Evolutionary conservation across 2,797 vertebrate genomes (phyloP), one percentile per base, ranked within the genome.

Genomic region (Danio jaintianensis): DNA sequence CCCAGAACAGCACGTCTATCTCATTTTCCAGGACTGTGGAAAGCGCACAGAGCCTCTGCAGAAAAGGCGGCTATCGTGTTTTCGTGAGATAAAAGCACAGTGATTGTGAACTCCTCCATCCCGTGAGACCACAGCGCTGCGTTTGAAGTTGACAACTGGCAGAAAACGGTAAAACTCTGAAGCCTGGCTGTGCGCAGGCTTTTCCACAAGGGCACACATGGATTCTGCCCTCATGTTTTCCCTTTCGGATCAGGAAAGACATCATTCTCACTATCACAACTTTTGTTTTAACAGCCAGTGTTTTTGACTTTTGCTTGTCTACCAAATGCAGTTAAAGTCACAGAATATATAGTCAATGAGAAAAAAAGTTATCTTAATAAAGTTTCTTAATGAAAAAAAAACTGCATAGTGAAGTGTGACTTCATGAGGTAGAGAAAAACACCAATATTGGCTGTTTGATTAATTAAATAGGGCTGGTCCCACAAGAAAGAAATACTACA

Each of bases 61-160:
- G 29, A 18, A 63, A 63, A 75, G 13, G 66, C 12, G 6, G 20
- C 74, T 81, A 63, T 59, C 61, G 56, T 75, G 80, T 84, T 83
- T 86, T 68, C 42, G 50, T 40, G 52, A 83, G 78, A 78, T 80
- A 42, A 85, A 79, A 73, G 64, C 43, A 0, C 56, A 13, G 20
- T 7, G 43, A 62, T 80, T 83, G 83, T 74, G 70, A 86, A 69
- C 47, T 79, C 64, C 58, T 81, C 50, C 45, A 80, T 86, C 84
- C 78, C 81, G 67, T 84, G 75, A 80, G 86, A 84, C 53, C 53
- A 11, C 52, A 18, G 52, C 29, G 18, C 53, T 7, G 20, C 12
- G 63, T 82, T 83, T 83, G 78, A 86, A 81, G 75, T 77, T 64
- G 74, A 80, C 86, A 86, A 82, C 77, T 82, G 81, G 85, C 78